Conservation (phyloP, 2,113 vertebrate genomes). For the Ahaetulla prasina region DNA sequence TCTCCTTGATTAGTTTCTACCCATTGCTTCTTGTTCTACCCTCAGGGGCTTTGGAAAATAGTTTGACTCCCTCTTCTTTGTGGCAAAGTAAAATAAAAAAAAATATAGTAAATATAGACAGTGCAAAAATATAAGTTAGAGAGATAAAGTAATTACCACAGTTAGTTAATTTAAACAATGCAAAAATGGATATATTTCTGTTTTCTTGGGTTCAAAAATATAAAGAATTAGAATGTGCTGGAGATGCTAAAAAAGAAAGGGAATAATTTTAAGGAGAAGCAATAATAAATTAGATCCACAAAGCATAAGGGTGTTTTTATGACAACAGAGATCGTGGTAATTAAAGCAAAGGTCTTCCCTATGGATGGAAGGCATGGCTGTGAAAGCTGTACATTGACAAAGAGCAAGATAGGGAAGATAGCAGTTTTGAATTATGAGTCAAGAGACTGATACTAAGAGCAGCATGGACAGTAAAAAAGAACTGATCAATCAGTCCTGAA, state of each 20-base stretch:
- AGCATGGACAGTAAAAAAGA: background rate
- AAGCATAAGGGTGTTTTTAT: background rate
- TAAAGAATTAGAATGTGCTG: background rate
- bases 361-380: background rate
- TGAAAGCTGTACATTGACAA: background rate
- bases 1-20: too few relatives aligned
- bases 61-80: too few relatives aligned
- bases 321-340: background rate
- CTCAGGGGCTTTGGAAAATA: too few relatives aligned
- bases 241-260: background rate
- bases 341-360: background rate
- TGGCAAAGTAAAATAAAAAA: too few relatives aligned
- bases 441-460: background rate
- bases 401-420: background rate
- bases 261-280: background rate
- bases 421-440: background rate
- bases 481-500: background rate
- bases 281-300: background rate
- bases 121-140: background rate
- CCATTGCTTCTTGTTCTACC: too few relatives aligned
- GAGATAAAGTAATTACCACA: background rate
- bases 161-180: background rate
- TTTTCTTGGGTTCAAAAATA: background rate
- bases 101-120: background rate
- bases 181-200: background rate